phyloP scores from a whole-genome alignment of 2,888 invertebrate species.

The Caradrina clavipalpis region DNA sequence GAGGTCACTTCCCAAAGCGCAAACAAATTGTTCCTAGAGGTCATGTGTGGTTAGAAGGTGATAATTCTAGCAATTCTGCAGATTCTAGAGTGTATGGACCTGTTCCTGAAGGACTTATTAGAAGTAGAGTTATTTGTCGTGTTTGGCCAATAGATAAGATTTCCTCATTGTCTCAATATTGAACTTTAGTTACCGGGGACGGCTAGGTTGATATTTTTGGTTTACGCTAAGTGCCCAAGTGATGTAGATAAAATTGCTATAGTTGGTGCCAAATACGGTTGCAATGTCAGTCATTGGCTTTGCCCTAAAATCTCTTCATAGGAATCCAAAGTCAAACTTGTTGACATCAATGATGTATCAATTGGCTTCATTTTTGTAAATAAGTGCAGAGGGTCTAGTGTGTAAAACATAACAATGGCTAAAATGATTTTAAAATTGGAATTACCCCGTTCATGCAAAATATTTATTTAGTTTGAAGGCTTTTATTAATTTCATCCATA shows the following conservation, averaged over 20 bases:
- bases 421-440: neutral
- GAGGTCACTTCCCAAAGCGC: conserved; percentile 78
- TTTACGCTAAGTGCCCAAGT: conserved; percentile 28
- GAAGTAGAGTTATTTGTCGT: conserved; percentile 95
- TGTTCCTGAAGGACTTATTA: conserved; percentile 96
- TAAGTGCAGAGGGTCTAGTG: neutral
- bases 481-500: too few relatives aligned
- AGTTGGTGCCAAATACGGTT: conserved; percentile 4
- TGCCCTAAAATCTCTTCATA: neutral
- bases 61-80: conserved; percentile 95
- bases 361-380: conserved; percentile 5
- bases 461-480: neutral
- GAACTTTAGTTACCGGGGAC: conserved; percentile 5
- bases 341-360: neutral
- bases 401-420: neutral
- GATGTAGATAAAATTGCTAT: conserved; percentile 14
- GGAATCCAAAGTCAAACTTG: neutral
- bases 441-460: neutral
- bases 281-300: neutral
- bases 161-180: conserved; percentile 77
- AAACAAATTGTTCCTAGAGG: conserved; percentile 94
- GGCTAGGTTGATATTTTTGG: conserved; percentile 21
- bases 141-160: conserved; percentile 93
- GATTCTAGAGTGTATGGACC: conserved; percentile 97
- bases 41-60: conserved; percentile 98